A percentile compares a stretch with the other conserved stretches of the same genome.
phyloP scores from a whole-genome alignment of 2,113 vertebrate species.

The Ahaetulla prasina region DNA sequence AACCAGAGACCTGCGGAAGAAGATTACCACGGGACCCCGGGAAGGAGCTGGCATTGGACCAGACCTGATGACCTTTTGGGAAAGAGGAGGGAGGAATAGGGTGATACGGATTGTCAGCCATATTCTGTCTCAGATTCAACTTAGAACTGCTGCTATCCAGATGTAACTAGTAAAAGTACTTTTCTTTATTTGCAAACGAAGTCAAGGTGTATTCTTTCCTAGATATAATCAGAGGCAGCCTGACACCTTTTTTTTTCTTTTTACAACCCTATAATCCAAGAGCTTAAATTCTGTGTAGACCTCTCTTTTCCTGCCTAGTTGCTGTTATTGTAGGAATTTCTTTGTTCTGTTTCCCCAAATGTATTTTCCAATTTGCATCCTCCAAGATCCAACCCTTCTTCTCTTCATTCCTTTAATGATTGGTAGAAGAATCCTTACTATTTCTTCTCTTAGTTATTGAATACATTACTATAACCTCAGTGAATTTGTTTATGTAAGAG shows the following conservation, averaged over 20 bases:
- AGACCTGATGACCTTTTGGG: too few relatives aligned
- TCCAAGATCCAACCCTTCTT: neutral
- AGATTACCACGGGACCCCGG: too few relatives aligned
- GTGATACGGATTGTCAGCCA: too few relatives aligned
- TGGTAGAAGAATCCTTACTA: neutral
- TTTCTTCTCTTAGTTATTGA: neutral
- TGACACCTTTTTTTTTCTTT: neutral
- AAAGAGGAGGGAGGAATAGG: too few relatives aligned
- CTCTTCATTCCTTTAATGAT: neutral
- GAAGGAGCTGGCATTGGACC: too few relatives aligned
- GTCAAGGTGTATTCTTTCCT: too few relatives aligned
- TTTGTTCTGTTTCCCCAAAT: neutral
- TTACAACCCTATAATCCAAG: neutral
- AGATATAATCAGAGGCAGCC: too few relatives aligned
- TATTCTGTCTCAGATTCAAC: too few relatives aligned
- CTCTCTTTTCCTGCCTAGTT: neutral
- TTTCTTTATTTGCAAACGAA: too few relatives aligned
- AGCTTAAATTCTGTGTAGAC: neutral
- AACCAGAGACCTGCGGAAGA: too few relatives aligned
- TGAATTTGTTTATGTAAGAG: neutral
- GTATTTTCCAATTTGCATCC: neutral
- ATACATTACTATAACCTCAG: neutral
- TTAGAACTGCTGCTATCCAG: too few relatives aligned
- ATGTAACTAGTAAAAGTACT: too few relatives aligned
- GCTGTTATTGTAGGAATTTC: neutral